phyloP scores from a whole-genome alignment of 2,113 vertebrate genomes.

The Monarcha castaneiventris region DNA sequence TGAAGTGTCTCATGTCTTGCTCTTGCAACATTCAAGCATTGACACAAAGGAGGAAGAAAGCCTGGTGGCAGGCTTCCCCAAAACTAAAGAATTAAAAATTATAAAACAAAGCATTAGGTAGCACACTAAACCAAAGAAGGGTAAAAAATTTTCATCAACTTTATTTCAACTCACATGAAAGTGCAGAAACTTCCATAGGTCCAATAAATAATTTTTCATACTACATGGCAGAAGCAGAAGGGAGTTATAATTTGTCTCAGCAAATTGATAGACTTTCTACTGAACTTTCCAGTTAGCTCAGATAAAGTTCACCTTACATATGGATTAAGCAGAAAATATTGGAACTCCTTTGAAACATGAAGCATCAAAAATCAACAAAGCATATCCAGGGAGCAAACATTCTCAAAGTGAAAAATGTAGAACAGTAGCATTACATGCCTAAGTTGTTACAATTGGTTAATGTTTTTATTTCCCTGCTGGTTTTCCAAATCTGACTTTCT shows the following conservation, averaged over 20 bases:
- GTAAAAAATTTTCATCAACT: not conserved
- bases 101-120: not conserved
- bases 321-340: not conserved
- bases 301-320: not conserved
- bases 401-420: not conserved
- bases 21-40: not conserved
- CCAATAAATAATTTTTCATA: not conserved
- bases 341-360: not conserved
- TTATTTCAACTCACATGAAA: not conserved
- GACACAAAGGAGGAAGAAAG: not conserved
- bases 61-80: not conserved
- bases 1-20: not conserved
- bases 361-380: not conserved
- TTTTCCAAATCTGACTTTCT: not conserved
- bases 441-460: not conserved
- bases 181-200: not conserved
- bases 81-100: not conserved
- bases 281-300: not conserved
- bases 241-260: not conserved
- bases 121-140: not conserved
- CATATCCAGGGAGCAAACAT: not conserved
- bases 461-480: not conserved
- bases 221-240: not conserved
- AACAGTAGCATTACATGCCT: not conserved
- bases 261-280: not conserved